Percentiles rank a stretch among this genome's conserved stretches.
Conservation (phyloP, 1,140 invertebrate species). For the Asbolus verrucosus region DNA sequence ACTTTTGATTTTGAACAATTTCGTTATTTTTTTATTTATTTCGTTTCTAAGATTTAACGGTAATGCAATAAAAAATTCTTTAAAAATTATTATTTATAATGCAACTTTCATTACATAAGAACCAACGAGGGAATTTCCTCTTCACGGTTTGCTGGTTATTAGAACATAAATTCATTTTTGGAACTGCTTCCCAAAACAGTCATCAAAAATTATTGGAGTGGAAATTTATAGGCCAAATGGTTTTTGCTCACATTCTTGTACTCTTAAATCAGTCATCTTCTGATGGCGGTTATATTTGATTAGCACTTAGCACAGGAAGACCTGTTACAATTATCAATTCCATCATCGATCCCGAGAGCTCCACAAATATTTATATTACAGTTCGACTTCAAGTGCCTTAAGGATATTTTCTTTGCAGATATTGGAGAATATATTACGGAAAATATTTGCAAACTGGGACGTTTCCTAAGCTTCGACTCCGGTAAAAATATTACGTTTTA, state of each 20-base stretch:
- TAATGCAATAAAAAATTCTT: not conserved
- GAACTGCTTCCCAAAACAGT: constrained; percentile 7
- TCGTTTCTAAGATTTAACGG: not conserved
- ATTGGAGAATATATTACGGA: constrained; percentile 29
- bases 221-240: not conserved
- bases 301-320: not conserved
- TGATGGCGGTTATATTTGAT: not conserved
- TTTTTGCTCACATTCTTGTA: no score
- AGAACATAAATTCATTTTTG: constrained; percentile 33
- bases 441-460: constrained; percentile 35
- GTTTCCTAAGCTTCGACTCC: constrained; percentile 1
- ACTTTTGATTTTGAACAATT: constrained; percentile 14
- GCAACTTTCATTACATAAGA: not conserved
- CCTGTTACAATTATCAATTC: constrained; percentile 10
- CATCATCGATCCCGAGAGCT: constrained; percentile 19
- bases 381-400: constrained; percentile 25
- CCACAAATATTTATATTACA: constrained; percentile 30
- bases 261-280: not conserved
- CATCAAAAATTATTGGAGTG: constrained; percentile 4
- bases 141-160: constrained; percentile 21
- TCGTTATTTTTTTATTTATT: not conserved
- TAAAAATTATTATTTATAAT: no score
- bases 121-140: not conserved
- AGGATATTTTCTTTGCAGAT: constrained; percentile 23
- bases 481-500: constrained; percentile 22